phyloP scores from a whole-genome alignment of 2,888 invertebrate species.

The Amiota minor region DNA sequence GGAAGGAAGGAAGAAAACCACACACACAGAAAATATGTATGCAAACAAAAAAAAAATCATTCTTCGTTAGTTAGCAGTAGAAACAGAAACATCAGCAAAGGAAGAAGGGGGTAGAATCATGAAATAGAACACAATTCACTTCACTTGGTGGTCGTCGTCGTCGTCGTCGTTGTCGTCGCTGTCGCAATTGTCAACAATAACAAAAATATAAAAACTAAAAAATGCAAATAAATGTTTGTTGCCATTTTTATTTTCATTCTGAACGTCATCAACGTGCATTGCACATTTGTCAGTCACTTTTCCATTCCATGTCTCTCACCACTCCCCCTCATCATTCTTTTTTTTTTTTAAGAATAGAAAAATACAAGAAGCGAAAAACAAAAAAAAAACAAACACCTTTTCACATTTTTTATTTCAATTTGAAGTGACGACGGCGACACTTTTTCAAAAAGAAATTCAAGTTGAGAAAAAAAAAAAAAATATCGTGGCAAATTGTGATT shows the following conservation, averaged over 20 bases:
- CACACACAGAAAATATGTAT: slow-evolving; percentile 27
- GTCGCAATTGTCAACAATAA: slow-evolving; percentile 22
- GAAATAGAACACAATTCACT: too few species aligned
- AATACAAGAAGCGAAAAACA: too few species aligned
- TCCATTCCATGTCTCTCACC: background rate
- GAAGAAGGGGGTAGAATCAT: background rate
- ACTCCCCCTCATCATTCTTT: background rate
- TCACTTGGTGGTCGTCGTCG: too few species aligned
- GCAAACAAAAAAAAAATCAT: slow-evolving; percentile 39
- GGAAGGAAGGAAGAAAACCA: slow-evolving; percentile 1
- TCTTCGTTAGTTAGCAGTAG: slow-evolving; percentile 37
- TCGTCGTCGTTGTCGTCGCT: slow-evolving; percentile 6
- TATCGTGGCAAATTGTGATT: background rate
- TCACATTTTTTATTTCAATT: background rate
- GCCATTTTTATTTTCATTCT: slow-evolving; percentile 49
- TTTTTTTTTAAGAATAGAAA: too few species aligned
- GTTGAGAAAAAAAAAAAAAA: background rate
- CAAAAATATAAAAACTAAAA: slow-evolving; percentile 51
- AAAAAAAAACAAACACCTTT: too few species aligned
- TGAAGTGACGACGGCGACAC: background rate
- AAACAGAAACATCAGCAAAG: slow-evolving; percentile 7
- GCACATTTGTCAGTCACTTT: slow-evolving; percentile 57
- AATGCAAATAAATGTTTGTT: slow-evolving; percentile 67
- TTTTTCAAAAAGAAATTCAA: background rate
- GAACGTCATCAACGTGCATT: slow-evolving; percentile 48